Evolutionary conservation across 2,113 vertebrate species (phyloP), one percentile per base, ranked within the genome.

Genomic region (Seriola aureovittata): DNA sequence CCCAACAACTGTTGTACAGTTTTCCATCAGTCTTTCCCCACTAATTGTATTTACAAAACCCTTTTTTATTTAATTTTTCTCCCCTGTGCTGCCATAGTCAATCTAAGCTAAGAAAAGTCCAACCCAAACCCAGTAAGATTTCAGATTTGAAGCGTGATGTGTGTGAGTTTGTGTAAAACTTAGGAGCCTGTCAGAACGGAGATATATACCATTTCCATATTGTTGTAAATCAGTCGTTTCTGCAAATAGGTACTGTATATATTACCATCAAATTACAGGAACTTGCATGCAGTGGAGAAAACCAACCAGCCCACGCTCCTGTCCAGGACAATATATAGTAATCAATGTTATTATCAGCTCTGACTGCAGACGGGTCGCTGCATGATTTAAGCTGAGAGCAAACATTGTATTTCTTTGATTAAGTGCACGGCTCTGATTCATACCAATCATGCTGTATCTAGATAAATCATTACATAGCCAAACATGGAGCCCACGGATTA

Each of bases 301-400:
- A 84, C 84, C 44, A 84, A 78, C 68, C 68, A 78, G 29, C 32
- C 67, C 57, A 48, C n/a, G 21, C 38, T 68, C 76, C 75, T 63
- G 75, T 86, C 80, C 71, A 65, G 62, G 63, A 71, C 64, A 75
- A 81, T 81, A 79, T 34, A 85, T 58, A 52, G 60, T 87, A 76
- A 78, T 84, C 82, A 80, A 36, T 87, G 71, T 40, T 10, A 36
- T 80, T 36, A 66, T 75, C 54, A 66, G 21, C 19, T 64, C 60
- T 72, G 83, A 86, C 81, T 65, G 54, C 65, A 34, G 54, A 70
- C 57, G 74, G 70, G n/a, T 34, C 19, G 1, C 71, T 42, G 29
- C 57, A 65, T 76, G 54, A 75, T 69, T 78, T 82, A 62, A 79
- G 60, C 46, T 5, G 44, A 57, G 64, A 81, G 74, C 78, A 77